phyloP scores from a whole-genome alignment of 2,113 vertebrate species.

The Phrynocephalus versicolor region DNA sequence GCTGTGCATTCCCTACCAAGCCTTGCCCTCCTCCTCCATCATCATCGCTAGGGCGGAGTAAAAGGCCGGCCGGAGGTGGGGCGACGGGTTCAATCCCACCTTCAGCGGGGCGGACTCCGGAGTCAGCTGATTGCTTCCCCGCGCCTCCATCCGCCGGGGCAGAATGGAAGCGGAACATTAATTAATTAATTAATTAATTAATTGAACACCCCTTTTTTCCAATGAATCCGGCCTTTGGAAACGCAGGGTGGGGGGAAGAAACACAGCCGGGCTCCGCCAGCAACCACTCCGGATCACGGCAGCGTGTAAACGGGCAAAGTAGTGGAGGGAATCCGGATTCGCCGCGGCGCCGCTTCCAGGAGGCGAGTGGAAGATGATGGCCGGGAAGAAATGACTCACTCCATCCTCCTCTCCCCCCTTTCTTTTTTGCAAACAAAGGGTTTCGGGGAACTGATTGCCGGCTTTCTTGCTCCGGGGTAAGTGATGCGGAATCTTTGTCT shows the following conservation, averaged over 20 bases:
- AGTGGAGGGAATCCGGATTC: neutral
- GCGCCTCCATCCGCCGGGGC: neutral
- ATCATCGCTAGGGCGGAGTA: neutral
- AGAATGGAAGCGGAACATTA: neutral
- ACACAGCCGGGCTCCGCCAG: neutral
- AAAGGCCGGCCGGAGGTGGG: no score
- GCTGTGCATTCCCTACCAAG: no score
- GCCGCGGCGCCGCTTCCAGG: no score
- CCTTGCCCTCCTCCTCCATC: no score
- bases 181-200: no score
- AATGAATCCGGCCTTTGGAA: neutral
- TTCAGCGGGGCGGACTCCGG: neutral
- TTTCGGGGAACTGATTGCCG: neutral
- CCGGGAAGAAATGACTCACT: no score
- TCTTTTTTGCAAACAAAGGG: neutral
- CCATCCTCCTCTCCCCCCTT: no score
- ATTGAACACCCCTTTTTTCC: no score
- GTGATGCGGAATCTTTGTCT: neutral
- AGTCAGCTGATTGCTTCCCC: neutral
- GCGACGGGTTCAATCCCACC: no score
- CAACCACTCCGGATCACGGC: neutral
- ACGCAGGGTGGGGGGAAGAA: neutral
- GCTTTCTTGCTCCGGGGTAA: neutral
- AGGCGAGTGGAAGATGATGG: no score
- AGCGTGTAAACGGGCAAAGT: neutral